phyloP scores from a whole-genome alignment of 1,140 invertebrate species.

The Bombus pyrosoma region DNA sequence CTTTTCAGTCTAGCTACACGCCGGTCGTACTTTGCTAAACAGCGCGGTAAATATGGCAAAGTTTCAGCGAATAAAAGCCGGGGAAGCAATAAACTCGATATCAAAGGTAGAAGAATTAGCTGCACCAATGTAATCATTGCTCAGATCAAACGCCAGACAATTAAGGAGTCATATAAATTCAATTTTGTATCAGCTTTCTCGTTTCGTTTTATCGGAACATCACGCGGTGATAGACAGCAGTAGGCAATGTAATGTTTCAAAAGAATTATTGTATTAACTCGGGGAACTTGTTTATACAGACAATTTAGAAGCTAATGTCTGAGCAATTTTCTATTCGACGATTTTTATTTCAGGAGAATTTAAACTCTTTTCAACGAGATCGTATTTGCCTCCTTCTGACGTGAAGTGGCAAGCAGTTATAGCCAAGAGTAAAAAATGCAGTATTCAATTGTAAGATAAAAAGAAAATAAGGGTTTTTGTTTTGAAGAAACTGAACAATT shows the following conservation, averaged over 20 bases:
- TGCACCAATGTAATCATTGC: constrained; percentile 1
- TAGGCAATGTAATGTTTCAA: neutral
- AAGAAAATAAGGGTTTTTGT: neutral
- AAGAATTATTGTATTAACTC: neutral
- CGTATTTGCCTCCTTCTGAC: neutral
- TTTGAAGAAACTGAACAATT: neutral
- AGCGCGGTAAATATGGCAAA: constrained; percentile 2
- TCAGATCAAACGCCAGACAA: constrained; percentile 9
- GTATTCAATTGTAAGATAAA: neutral
- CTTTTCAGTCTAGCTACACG: neutral
- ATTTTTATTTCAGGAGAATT: neutral
- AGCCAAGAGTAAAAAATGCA: neutral
- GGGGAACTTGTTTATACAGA: neutral
- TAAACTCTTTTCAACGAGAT: neutral
- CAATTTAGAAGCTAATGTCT: neutral
- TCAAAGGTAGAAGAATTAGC: neutral
- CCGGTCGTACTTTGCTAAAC: constrained; percentile 18
- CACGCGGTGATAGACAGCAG: neutral
- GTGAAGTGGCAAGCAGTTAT: neutral
- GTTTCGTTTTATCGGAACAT: neutral
- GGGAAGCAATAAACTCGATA: constrained; percentile 22
- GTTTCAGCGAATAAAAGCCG: neutral
- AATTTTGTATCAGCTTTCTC: neutral
- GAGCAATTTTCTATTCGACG: neutral
- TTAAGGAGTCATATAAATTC: neutral